Percentiles rank a stretch among this genome's conserved stretches.
Evolutionary conservation across 2,888 invertebrate genomes (phyloP).

Genomic region (Xanthorhoe spadicearia): DNA sequence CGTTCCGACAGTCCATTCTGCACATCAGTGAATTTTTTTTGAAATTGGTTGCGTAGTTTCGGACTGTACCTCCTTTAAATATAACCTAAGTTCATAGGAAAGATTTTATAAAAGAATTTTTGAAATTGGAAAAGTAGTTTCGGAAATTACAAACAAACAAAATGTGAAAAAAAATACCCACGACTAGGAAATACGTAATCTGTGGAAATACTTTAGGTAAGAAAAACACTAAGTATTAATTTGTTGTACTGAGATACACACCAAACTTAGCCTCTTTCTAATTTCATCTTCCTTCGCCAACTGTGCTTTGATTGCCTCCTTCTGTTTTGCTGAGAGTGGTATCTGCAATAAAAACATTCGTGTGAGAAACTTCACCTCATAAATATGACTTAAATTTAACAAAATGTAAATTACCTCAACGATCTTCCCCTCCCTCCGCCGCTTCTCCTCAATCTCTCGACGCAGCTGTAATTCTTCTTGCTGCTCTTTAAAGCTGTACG

Average conservation of each 20-base stretch:
- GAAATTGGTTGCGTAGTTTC: too few species aligned
- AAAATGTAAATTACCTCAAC: constrained; percentile 75
- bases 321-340: constrained; percentile 91
- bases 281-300: constrained; percentile 93
- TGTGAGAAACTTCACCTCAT: not conserved
- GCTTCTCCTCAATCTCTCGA: constrained; percentile 96
- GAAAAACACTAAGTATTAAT: not conserved
- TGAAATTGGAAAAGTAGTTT: too few species aligned
- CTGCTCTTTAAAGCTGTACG: constrained; percentile 98
- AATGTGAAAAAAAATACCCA: too few species aligned
- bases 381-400: not conserved
- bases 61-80: too few species aligned
- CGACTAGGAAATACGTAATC: too few species aligned
- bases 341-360: constrained; percentile 53
- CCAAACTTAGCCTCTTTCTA: constrained; percentile 87
- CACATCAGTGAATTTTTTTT: too few species aligned
- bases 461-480: constrained; percentile 96
- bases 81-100: too few species aligned
- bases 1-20: too few species aligned
- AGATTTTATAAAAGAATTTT: too few species aligned
- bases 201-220: not conserved
- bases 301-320: constrained; percentile 95
- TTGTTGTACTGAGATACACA: constrained; percentile 59
- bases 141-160: too few species aligned
- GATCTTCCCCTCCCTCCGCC: constrained; percentile 90